A percentile compares a stretch with the other conserved stretches of the same genome.
These are phyloP conservation scores for Tenodera sinensis DNA, from an alignment of 2,888 invertebrate genomes.

Conservation along the genomic window DNA sequence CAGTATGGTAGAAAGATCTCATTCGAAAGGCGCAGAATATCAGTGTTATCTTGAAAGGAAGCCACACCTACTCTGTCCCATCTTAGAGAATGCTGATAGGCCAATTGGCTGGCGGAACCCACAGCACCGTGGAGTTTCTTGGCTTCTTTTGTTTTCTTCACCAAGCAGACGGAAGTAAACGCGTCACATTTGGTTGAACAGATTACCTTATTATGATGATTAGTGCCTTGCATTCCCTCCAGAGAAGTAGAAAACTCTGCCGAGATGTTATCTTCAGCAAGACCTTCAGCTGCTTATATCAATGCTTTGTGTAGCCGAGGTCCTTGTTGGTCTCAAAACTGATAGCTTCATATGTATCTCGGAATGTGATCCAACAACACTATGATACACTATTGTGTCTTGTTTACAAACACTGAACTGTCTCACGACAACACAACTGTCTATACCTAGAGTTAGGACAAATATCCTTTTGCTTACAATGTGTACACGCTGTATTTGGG, in stretches of 20 bases:
- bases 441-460: too few relatives aligned
- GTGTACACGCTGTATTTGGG: too few relatives aligned
- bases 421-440: too few relatives aligned
- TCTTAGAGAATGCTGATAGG: not conserved
- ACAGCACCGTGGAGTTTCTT: not conserved
- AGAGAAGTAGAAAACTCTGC: not conserved
- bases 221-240: not conserved
- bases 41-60: not conserved
- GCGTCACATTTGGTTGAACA: not conserved
- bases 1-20: too few relatives aligned
- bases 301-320: not conserved
- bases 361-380: too few relatives aligned
- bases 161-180: not conserved
- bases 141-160: not conserved
- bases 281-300: not conserved
- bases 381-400: too few relatives aligned
- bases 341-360: not conserved
- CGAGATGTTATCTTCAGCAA: not conserved
- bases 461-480: too few relatives aligned
- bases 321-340: not conserved
- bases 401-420: too few relatives aligned
- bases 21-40: not conserved
- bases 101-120: not conserved
- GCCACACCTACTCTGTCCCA: not conserved
- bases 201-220: not conserved